Base-by-base conservation (phyloP, 2,888 invertebrate genomes). In the Athalia circularis region DNA sequence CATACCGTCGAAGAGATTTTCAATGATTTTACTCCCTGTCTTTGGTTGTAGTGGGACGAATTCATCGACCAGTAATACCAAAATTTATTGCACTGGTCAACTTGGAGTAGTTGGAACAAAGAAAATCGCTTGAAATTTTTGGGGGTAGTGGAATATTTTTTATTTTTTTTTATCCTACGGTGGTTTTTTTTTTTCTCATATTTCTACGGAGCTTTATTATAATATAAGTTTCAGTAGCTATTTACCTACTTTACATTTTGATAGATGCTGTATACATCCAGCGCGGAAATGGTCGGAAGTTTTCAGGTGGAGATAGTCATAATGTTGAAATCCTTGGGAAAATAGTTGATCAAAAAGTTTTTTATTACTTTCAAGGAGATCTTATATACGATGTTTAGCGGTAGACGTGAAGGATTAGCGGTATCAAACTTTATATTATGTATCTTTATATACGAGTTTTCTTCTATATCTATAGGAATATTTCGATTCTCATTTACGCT, bases 281-380 rank as follows among this genome's bases (percentile, higher is more conserved):
- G 29, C 29, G 29, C 29, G 47, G 5, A 64, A 5, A 45, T 2
- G 7, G 8, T 0, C 43, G 13, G 6, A 52, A 7, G 13, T 5
- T 61, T n/a, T 54, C 15, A 8, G 54, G 50, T 43, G 8, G 5
- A 45, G 9, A 43, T 47, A 43, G 57, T 70, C 15, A 54, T 70
- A 70, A 70, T 54, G 52, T 70, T 54, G 54, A 11, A 57, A 70
- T 70, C 70, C 70, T 57, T 57, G 54, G 54, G n/a, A 57, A 54
- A 70, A 47, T 52, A 67, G 48, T 70, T n/a, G 70, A 54, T 57
- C 57, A 52, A 70, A 70, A 70, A 50, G 11, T 54, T 70, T 54
- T 57, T 57, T 54, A 70, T 52, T 70, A 70, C 67, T 70, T 54
- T 70, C 43, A 57, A 57, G 54, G 68, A 70, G 52, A 29, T 29